These are phyloP conservation scores for Tychaedon coryphoeus DNA, from an alignment of 2,113 vertebrate species.

Conservation along the genomic window DNA sequence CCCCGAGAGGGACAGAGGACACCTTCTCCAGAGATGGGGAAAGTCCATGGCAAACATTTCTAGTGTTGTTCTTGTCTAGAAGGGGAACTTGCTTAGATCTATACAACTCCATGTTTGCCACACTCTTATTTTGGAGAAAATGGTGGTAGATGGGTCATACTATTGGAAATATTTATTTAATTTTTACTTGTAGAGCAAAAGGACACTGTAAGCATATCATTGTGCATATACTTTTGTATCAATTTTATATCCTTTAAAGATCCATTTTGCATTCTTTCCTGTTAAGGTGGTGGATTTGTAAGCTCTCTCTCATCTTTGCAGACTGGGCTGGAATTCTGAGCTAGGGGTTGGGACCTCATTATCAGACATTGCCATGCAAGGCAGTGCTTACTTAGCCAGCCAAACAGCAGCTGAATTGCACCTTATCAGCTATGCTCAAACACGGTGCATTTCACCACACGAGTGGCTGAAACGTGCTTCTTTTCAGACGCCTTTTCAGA, in stretches of 20 bases:
- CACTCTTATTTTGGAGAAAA: neutral
- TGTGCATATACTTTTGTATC: neutral
- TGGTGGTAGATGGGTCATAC: neutral
- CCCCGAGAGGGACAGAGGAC: neutral
- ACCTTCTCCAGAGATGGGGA: accelerated
- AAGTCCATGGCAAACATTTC: neutral
- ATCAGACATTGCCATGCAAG: neutral
- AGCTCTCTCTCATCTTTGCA: neutral
- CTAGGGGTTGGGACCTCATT: neutral
- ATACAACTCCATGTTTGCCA: neutral
- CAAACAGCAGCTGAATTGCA: neutral
- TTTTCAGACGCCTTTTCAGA: conserved; percentile 15
- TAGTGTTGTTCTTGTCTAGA: neutral
- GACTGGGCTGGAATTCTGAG: neutral
- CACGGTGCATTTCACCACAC: neutral
- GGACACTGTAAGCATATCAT: neutral
- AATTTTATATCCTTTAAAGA: neutral
- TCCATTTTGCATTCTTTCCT: neutral
- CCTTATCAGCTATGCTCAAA: neutral
- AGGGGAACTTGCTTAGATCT: neutral
- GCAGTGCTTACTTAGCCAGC: neutral
- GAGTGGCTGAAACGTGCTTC: neutral
- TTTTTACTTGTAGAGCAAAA: neutral
- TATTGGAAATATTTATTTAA: neutral
- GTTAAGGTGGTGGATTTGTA: neutral